Evolutionary conservation across 1,140 invertebrate species (phyloP), one percentile per base, ranked within the genome.

Genomic region (Lepidurus apus): DNA sequence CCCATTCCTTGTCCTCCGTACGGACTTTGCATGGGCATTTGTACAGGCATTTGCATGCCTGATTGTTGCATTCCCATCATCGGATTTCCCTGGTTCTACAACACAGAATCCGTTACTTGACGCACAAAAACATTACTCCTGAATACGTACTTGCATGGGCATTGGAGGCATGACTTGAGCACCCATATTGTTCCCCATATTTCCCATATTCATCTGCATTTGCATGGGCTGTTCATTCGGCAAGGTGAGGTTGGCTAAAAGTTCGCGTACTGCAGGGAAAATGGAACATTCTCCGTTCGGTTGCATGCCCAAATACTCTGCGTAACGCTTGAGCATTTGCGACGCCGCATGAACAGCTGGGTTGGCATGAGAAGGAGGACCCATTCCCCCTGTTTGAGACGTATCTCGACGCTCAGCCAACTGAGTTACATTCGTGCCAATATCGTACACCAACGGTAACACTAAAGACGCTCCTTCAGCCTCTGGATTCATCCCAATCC

Each of bases 401-500:
- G 88, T 87, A 75, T 80, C 83, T 91, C 91, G 87, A 82, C 92
- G 91, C 81, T 96, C 94, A 2, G 95, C 93, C 75, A 96, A 86
- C 82, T 93, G 92, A 7, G 95, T 95, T 9, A 92, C 87, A 86
- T 98, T 97, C 21, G 90, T 90, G 80, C 88, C 90, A 73, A 93
- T 89, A 84, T 97, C 95, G 84, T 97, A 96, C 10, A 98, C 91
- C 47, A 97, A 87, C 1, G 95, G 95, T 79, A 97, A 86, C 9
- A 96, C 91, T 34, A 98, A 84, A 6, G 93, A 91, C 9, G 91
- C 90, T 21, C 93, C 91, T 81, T 95, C 93, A 75, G 87, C 87
- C 79, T 87, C 88, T 34, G 88, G 86, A 75, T 88, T 87, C 9
- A 89, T 83, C 24, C 89, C 90, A 75, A 91, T 89, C 79, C 93